A percentile compares a stretch with the other conserved stretches of the same genome.
phyloP scores from a whole-genome alignment of 2,113 vertebrate genomes.

The Neofelis nebulosa region DNA sequence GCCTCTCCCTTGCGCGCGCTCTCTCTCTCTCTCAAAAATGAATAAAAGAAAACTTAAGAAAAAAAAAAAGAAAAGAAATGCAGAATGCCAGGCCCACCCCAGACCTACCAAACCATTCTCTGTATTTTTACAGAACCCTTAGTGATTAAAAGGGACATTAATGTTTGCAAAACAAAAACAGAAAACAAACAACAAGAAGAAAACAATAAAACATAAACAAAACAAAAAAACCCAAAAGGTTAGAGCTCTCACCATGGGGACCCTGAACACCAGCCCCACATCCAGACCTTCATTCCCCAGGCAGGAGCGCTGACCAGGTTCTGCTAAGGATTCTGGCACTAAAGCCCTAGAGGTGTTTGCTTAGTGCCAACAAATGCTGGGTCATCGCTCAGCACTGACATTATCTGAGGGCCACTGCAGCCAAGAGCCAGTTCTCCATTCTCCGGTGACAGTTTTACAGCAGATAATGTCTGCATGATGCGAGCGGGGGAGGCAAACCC shows the following conservation, averaged over 20 bases:
- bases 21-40: no score
- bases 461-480: conserved; percentile 72
- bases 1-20: no score
- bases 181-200: no score
- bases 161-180: neutral
- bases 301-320: neutral
- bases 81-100: neutral
- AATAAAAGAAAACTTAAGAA: no score
- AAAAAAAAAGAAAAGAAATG: neutral
- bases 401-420: conserved; percentile 77
- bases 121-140: neutral
- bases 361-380: conserved; percentile 65
- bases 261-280: neutral
- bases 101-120: neutral
- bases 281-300: neutral
- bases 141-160: neutral
- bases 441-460: conserved; percentile 76
- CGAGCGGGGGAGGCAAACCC: neutral
- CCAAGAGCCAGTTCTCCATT: conserved; percentile 72
- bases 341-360: neutral
- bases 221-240: neutral
- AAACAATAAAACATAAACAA: no score
- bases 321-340: conserved; percentile 48
- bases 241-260: fast-evolving
- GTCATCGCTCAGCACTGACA: conserved; percentile 60